Base-by-base conservation (phyloP, 2,888 invertebrate genomes). In the Imbricaverruca yamaguchii region DNA sequence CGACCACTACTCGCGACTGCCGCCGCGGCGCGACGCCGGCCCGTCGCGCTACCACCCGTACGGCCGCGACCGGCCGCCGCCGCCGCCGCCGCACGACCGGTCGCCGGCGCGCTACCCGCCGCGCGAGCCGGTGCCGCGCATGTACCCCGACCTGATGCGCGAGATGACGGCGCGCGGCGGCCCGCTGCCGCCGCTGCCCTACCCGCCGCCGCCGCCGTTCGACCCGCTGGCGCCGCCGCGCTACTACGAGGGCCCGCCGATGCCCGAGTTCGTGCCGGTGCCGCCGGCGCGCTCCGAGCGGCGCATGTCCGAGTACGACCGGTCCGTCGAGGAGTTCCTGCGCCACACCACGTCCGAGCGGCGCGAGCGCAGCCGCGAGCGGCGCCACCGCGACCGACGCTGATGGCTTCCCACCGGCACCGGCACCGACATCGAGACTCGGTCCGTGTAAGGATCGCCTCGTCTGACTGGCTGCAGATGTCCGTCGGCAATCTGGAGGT, bases 281-380 rank as follows among this genome's bases (percentile, higher is more conserved):
- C 67, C 67, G 67, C 91, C 92, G 77, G 88, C 88, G 82, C 84
- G 89, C 80, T 82, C 13, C 55, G 53, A n/a, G 12, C 81, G 56
- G 59, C 79, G 77, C 39, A 80, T 25, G 88, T 89, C 39, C 81
- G 84, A 78, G 87, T 96, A 96, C 87, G 96, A 96, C 87, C 91
- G 95, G 80, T 93, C 94, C 82, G 95, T 95, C 55, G 92, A 95
- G 87, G 95, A 95, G 87, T 95, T 95, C 88, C 88, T 95, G 82
- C 93, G 94, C 90, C 91, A 94, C 86, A 94, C 91, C 86, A 94
- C 91, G 81, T 91, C 92, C 85, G 90, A 93, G 67, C 90, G 91
- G 81, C 80, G 84, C 39, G 90, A 88, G 82, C 83, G 85, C 80
- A 85, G 85, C 78, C 86, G 87, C 82, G 88, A 89, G 80, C 86